These are phyloP conservation scores for Euthynnus affinis DNA, from an alignment of 2,797 vertebrate species.

Conservation along the genomic window DNA sequence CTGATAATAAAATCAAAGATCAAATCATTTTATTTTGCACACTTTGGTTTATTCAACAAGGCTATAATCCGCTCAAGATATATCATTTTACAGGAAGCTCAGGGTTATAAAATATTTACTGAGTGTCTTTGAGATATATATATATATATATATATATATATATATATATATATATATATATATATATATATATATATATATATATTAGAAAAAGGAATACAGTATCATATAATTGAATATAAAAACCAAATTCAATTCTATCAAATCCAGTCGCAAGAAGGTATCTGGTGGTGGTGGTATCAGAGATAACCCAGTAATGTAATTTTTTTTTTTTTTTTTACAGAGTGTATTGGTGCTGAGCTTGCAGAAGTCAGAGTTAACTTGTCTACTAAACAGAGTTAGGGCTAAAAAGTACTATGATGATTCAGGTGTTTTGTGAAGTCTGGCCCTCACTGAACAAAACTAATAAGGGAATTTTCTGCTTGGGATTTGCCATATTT, in stretches of 20 bases:
- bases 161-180: no score
- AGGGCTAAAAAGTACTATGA: constrained; percentile 25
- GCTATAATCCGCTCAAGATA: constrained; percentile 30
- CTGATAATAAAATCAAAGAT: constrained; percentile 48
- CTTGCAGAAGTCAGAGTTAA: constrained; percentile 60
- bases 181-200: no score
- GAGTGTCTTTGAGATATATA: background rate
- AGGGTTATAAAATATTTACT: constrained; percentile 5
- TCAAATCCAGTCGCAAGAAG: background rate
- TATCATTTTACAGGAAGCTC: background rate
- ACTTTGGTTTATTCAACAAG: constrained; percentile 34
- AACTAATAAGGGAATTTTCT: constrained; percentile 24
- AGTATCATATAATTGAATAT: constrained; percentile 33
- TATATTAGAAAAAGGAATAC: background rate
- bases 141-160: no score
- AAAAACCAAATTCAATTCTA: constrained; percentile 39
- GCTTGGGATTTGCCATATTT: constrained; percentile 37
- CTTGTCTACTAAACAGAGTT: constrained; percentile 42
- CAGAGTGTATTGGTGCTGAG: constrained; percentile 48
- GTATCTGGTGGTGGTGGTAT: constrained; percentile 33
- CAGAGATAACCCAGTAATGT: constrained; percentile 42
- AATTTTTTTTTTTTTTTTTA: background rate
- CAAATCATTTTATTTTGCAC: constrained; percentile 34
- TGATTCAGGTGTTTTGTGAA: constrained; percentile 53
- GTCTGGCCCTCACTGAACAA: constrained; percentile 11